Evolutionary conservation across 1,140 invertebrate species (phyloP).

Genomic region (Venustaconcha ellipsiformis): DNA sequence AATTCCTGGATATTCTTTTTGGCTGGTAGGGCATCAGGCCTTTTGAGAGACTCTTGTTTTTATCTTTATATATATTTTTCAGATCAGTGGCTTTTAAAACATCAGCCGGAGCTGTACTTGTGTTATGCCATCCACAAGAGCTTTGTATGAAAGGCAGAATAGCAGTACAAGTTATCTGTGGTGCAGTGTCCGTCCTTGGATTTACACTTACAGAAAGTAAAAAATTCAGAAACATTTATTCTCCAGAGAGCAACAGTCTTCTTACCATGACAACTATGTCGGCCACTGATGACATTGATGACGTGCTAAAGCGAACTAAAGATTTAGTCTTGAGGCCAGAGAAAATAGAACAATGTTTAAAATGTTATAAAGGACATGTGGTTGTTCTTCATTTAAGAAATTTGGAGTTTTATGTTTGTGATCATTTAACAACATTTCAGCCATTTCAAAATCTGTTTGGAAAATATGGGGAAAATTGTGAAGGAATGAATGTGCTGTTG

Average conservation of each 20-base stretch:
- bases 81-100: slow-evolving; percentile 2
- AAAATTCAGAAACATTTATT: slow-evolving; percentile 6
- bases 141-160: slow-evolving; percentile 9
- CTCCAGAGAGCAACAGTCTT: slow-evolving; percentile 20
- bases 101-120: slow-evolving; percentile 8
- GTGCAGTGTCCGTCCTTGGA: slow-evolving; percentile 7
- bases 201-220: slow-evolving; percentile 1
- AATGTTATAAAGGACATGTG: too few relatives aligned
- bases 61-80: not conserved
- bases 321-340: not conserved
- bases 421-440: too few relatives aligned
- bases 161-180: slow-evolving; percentile 3
- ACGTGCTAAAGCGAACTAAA: not conserved
- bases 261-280: slow-evolving; percentile 3
- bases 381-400: too few relatives aligned
- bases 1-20: too few relatives aligned
- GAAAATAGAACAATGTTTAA: too few relatives aligned
- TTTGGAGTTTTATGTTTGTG: too few relatives aligned
- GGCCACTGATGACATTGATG: not conserved
- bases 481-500: too few relatives aligned
- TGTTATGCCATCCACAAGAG: slow-evolving; percentile 11
- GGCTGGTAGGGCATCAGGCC: too few relatives aligned
- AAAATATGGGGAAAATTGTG: too few relatives aligned
- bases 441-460: too few relatives aligned
- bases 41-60: too few relatives aligned